Evolutionary conservation across 2,113 vertebrate genomes (phyloP), one percentile per base, ranked within the genome.

Genomic region (Aspiorhynchus laticeps): DNA sequence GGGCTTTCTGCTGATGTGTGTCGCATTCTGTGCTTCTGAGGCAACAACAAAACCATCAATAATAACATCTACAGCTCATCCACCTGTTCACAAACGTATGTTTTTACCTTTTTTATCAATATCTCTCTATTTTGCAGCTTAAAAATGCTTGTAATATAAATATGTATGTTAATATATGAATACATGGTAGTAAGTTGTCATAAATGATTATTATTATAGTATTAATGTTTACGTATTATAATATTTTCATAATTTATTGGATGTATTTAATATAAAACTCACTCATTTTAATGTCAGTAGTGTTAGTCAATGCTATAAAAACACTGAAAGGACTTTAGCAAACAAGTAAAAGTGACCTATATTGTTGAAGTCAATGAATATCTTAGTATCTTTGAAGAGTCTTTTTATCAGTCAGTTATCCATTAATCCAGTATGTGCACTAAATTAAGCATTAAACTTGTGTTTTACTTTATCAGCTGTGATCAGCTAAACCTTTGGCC

Each of bases 51-150:
- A n/a, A 9, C 2, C 48, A 24, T 5, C 9, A n/a, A 24, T n/a
- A 1, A 17, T 5, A 0, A 33, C 3, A 53, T 14, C 80, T 24
- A 67, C 81, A 51, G 12, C 17, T 21, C 65, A 0, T 51, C 67
- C 81, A 17, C 28, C 65, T 53, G 11, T 38, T 4, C 63, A 2
- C 26, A 73, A 71, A 73, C 81, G 81, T 83, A 73, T 36, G 81
- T 48, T 19, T 26, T 78, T 17, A 3, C 31, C 7, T 28, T 28
- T 74, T 69, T 15, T 65, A 2, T 9, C 7, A 8, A 17, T 21
- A 67, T 65, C 4, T 67, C 15, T 28, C 12, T 11, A 43, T 26
- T 43, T 19, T 31, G 15, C 38, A 9, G 14, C 10, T 26, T 78
- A 5, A 36, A 33, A 78, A 31, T 79, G 4, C 28, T 79, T 36